These are phyloP conservation scores for Tiaroga cobitis DNA, from an alignment of 2,797 vertebrate genomes.

Conservation along the genomic window DNA sequence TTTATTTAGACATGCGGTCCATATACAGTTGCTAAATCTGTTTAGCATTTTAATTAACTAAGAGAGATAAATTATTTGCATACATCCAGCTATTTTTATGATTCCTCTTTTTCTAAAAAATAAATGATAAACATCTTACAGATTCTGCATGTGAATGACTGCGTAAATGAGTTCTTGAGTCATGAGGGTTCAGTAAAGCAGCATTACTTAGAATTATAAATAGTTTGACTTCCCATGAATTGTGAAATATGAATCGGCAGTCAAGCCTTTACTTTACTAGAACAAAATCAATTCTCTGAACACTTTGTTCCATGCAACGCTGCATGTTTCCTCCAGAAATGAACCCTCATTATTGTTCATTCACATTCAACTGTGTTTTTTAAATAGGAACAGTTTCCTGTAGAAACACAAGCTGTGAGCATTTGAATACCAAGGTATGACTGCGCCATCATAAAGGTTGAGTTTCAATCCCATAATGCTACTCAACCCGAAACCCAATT, in stretches of 20 bases:
- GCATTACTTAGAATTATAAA: conserved; percentile 10
- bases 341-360: background rate
- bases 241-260: conserved; percentile 9
- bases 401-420: background rate
- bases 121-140: background rate
- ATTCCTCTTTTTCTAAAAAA: background rate
- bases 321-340: background rate
- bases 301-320: background rate
- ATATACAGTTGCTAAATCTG: background rate
- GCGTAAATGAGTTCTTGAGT: background rate
- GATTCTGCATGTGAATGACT: background rate
- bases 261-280: background rate
- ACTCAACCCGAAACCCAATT: background rate
- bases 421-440: background rate
- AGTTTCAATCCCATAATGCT: background rate
- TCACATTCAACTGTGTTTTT: background rate
- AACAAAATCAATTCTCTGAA: background rate
- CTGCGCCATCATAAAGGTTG: background rate
- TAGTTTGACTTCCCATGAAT: background rate
- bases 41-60: background rate
- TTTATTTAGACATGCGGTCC: background rate
- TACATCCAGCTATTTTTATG: background rate
- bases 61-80: background rate
- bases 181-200: background rate
- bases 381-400: background rate